Percentiles rank a stretch among this genome's conserved stretches.
Evolutionary conservation across 2,797 vertebrate genomes (phyloP).

Genomic region (Aythya fuligula): DNA sequence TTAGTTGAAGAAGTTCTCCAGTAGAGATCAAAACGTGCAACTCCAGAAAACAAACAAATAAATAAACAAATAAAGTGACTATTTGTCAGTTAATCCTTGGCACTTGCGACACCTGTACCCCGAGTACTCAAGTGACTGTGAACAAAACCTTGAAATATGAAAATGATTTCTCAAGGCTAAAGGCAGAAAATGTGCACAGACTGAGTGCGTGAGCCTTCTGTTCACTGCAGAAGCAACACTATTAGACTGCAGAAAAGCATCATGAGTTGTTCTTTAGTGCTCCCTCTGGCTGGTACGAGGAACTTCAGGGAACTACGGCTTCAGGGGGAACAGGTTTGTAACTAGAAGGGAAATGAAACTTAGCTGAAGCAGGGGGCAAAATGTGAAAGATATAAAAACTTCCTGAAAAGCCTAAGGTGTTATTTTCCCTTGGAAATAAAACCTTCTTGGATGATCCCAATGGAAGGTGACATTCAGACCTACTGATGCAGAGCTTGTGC

Average conservation of each 20-base stretch:
- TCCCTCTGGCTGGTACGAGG: background rate
- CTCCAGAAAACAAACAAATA: background rate
- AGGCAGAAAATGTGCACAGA: background rate
- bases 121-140: background rate
- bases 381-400: background rate
- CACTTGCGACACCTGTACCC: background rate
- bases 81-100: background rate
- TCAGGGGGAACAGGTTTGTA: accelerated
- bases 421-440: conserved; percentile 5
- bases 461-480: background rate
- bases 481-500: background rate
- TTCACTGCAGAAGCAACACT: background rate
- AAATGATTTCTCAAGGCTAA: background rate
- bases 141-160: background rate
- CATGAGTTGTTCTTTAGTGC: background rate
- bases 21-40: accelerated
- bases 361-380: background rate
- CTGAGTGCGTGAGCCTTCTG: accelerated
- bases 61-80: background rate
- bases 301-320: background rate
- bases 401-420: background rate
- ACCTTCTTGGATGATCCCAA: background rate
- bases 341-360: background rate
- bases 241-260: background rate
- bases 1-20: background rate